Base-by-base conservation (phyloP, 2,888 invertebrate species). In the Neoaliturus tenellus region DNA sequence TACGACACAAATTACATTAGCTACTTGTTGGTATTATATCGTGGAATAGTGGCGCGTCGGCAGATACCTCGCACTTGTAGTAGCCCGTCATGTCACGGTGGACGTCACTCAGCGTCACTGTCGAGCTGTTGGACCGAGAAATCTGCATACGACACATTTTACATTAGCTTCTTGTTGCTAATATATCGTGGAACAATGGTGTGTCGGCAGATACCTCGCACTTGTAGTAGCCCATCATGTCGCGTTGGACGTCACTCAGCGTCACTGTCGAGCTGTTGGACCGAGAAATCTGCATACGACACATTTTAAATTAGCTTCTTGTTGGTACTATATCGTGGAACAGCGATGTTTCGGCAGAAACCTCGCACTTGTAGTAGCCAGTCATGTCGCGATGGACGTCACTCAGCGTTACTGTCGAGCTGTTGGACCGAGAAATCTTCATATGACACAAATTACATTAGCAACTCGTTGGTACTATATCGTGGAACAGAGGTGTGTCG, bases 1-100 rank as follows among this genome's bases (percentile, higher is more conserved):
- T 12, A 10, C n/a, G n/a, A n/a, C n/a, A n/a, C n/a, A n/a, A n/a
- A n/a, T n/a, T n/a, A n/a, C n/a, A 39, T 8, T 39, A 39, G 39
- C 39, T 39, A n/a, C n/a, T n/a, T n/a, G n/a, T n/a, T n/a, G n/a
- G n/a, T n/a, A n/a, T n/a, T n/a, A n/a, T n/a, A n/a, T n/a, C n/a
- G 90, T 95, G 95, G 89, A 95, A 95, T 75, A 93, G 91, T 0
- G 95, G 95, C 0, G 93, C 93, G 87, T 95, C 95, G 0, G 94
- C 95, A 0, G 95, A 94, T 82, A 95, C 95, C 89, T 95, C 95
- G 89, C 95, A 95, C 90, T 94, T 94, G 91, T 94, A 95, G 86
- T 91, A 90, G 1, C 95, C 95, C 84, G 94, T 93, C n/a, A n/a
- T 92, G 14, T 93, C 92, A 71, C 94, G 92, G 88, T 93, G 93